phyloP scores from a whole-genome alignment of 2,888 invertebrate species.

The Drosophila sordidapex region DNA sequence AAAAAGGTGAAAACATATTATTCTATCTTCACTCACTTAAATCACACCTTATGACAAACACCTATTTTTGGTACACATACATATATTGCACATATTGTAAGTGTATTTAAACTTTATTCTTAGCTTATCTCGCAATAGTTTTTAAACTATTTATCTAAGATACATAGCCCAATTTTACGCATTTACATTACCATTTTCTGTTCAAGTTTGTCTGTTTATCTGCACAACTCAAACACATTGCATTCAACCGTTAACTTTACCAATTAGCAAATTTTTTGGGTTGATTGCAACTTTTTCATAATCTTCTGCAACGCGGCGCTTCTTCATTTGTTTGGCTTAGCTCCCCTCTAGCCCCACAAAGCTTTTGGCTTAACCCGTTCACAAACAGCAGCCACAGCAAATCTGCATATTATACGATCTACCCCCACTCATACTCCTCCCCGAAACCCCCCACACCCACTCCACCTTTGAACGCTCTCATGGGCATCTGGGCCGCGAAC shows the following conservation, averaged over 20 bases:
- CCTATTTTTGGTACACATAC: not conserved
- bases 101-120: not conserved
- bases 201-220: constrained; percentile 5
- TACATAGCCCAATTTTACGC: not conserved
- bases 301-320: constrained; percentile 30
- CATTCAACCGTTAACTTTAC: constrained; percentile 6
- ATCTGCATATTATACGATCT: constrained; percentile 63
- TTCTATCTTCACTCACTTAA: not conserved
- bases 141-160: constrained; percentile 6
- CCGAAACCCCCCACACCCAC: not conserved
- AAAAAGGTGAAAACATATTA: not conserved
- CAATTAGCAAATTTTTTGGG: constrained; percentile 30
- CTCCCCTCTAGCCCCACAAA: not conserved
- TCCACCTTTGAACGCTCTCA: constrained; percentile 4
- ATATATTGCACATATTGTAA: not conserved
- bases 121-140: not conserved
- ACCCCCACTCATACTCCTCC: constrained; percentile 3
- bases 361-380: constrained; percentile 51
- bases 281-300: constrained; percentile 34
- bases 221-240: constrained; percentile 2
- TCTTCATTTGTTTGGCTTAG: constrained; percentile 43
- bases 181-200: not conserved
- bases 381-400: constrained; percentile 54
- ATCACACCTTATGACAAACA: not conserved
- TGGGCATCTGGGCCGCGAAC: constrained; percentile 11